Evolutionary conservation across 2,797 vertebrate species (phyloP), one percentile per base, ranked within the genome.

Genomic region (Anguilla obscura): DNA sequence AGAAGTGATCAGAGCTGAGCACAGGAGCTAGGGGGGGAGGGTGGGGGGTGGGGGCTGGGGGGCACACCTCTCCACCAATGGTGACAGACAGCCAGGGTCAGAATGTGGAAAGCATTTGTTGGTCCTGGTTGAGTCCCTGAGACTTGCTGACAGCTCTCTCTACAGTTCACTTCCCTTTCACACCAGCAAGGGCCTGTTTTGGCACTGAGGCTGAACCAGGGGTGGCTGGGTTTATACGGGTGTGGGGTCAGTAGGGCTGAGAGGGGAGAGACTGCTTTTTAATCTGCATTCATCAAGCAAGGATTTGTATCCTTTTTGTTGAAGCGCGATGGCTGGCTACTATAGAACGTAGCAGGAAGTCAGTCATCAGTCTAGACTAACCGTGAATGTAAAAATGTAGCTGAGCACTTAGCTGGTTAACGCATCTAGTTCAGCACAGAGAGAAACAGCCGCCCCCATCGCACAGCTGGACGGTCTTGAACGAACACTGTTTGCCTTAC

Each of bases 71-170:
- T 45, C 14, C 50, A 69, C 30, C 40, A 6, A 7, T 87, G 33
- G 30, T 97, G 96, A 97, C 92, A 95, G 96, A 97, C 96, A 93
- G 92, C 90, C 0, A 0, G 93, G 96, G 96, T 97, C 96, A 96
- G 92, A 94, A 91, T 92, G 91, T 95, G 94, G 90, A 92, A 94
- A 93, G 93, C 92, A 58, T 96, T 95, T 97, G 95, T 93, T 94
- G 95, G 94, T 92, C 91, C 92, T 91, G 92, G 92, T 95, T 91
- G 94, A 94, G 95, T 97, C 92, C 69, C 21, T 56, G 90, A 71
- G 93, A 96, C 94, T 90, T 95, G 97, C 95, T 97, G 97, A 98
- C 97, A 98, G 96, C 91, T 94, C 79, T 84, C 87, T 88, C 93
- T 63, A 83, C 92, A 88, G 89, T 90, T 91, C 86, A 66, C 91